Base-by-base conservation (phyloP, 2,797 vertebrate species). In the Bucorvus abyssinicus region DNA sequence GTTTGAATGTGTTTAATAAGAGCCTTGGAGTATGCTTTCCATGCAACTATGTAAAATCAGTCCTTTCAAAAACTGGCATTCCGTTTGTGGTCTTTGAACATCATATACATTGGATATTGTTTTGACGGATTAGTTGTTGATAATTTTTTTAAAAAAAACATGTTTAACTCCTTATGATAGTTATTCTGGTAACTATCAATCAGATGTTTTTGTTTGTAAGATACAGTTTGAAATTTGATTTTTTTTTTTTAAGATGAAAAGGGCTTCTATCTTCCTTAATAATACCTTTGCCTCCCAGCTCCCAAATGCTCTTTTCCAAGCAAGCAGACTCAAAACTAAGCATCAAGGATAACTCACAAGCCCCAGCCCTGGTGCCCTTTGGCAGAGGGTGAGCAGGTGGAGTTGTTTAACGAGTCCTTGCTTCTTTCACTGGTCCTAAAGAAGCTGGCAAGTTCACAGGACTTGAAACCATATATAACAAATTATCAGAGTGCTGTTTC, bases 341-440 rank as follows among this genome's bases (percentile, higher is more conserved):
- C 1, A 0, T 65, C 17, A 32, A 21, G 32, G 61, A 10, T 40
- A 36, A 65, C 29, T 71, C 1, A 0, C 13, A 69, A 84, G 32
- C 36, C 10, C 8, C 12, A 82, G 30, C 12, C 17, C 12, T 0
- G 0, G 5, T 30, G 29, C 7, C 4, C 22, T 34, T 23, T 50
- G 44, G 16, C 64, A 59, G 15, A 65, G 17, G 21, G 7, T 36
- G 38, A 63, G 52, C 16, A 42, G 49, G 36, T 64, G 21, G 10
- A 40, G 26, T 29, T 84, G 38, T 77, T 38, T 55, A 69, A 38
- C 11, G 22, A 17, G 50, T 9, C 44, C n/a, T 77, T 1, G 1
- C 8, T 74, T 85, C 32, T 74, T 67, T 38, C 6, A 4, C 5
- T 78, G 61, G 2, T 21, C 17, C 73, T 77, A 32, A 79, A 76